Base-by-base conservation (phyloP, 2,113 vertebrate genomes). In the Tautogolabrus adspersus region DNA sequence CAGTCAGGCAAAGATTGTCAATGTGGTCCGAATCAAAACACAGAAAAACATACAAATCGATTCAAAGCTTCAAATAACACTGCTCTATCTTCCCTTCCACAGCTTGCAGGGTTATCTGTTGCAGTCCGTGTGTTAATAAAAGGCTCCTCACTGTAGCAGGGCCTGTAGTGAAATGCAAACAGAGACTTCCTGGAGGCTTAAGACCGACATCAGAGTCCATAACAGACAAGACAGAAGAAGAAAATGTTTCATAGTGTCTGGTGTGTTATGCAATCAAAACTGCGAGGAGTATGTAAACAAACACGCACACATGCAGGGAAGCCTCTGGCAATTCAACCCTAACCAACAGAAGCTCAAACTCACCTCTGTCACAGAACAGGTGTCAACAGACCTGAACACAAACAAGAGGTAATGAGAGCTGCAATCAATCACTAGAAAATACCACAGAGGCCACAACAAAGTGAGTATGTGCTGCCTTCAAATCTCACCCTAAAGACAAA, bases 161-260 rank as follows among this genome's bases (percentile, higher is more conserved):
- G 57, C 11, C 40, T 9, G 16, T 44, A 79, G 79, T 75, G 30
- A 74, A 82, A 84, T 68, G 69, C 54, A 82, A 74, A 82, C 78
- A 76, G 51, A 74, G 55, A 72, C 62, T 30, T 84, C 59, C 64
- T 13, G 42, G 34, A 69, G 51, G 22, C 76, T 83, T 23, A 40
- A 23, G 6, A 58, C 19, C 58, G 58, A 60, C 63, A 37, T 49
- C 57, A 26, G 61, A 77, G 71, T 71, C 55, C 67, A 58, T 6
- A 65, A 57, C 62, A 67, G 23, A 69, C 51, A 70, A 69, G 79
- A 44, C 30, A 34, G 30, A 55, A 49, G 62, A 81, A 78, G 66
- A 66, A 46, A 70, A 78, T 18, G 6, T 66, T 60, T 75, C 22
- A 37, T 61, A 54, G 47, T 66, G 52, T 56, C 30, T 77, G 13